Conservation (phyloP, 2,113 vertebrate genomes). For the Platysternon megacephalum region DNA sequence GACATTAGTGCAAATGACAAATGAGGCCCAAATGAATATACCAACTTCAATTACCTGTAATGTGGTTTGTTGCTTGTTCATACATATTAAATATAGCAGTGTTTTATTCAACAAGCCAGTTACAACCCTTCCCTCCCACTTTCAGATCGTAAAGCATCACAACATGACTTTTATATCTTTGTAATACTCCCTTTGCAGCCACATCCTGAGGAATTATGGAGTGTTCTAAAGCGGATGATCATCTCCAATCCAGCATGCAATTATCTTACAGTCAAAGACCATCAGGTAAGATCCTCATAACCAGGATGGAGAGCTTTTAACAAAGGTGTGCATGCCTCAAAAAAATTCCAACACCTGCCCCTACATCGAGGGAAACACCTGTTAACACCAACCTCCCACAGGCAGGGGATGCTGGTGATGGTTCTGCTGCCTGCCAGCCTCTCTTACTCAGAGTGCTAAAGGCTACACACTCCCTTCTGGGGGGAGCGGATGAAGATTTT, state of each 20-base stretch:
- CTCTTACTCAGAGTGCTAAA: not conserved
- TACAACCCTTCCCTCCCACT: not conserved
- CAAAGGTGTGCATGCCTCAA: rapidly evolving
- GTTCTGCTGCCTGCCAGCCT: not conserved
- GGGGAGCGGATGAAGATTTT: not conserved
- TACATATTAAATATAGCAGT: not conserved
- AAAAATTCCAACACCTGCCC: not conserved
- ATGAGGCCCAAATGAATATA: not conserved
- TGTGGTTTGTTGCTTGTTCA: not conserved
- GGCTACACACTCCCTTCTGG: not conserved
- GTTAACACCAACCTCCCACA: not conserved
- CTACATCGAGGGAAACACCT: not conserved
- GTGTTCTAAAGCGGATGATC: not conserved
- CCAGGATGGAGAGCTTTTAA: not conserved
- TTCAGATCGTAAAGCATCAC: not conserved
- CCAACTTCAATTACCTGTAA: not conserved
- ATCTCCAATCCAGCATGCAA: not conserved
- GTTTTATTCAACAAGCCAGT: not conserved
- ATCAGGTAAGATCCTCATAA: not conserved
- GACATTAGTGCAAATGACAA: not conserved
- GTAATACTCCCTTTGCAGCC: not conserved
- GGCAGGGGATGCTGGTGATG: not conserved
- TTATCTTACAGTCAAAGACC: not conserved
- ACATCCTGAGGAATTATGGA: not conserved
- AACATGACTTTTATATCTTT: not conserved